These are phyloP conservation scores for Hydroisotoma schaefferi DNA, from an alignment of 2,888 invertebrate species.

Conservation along the genomic window DNA sequence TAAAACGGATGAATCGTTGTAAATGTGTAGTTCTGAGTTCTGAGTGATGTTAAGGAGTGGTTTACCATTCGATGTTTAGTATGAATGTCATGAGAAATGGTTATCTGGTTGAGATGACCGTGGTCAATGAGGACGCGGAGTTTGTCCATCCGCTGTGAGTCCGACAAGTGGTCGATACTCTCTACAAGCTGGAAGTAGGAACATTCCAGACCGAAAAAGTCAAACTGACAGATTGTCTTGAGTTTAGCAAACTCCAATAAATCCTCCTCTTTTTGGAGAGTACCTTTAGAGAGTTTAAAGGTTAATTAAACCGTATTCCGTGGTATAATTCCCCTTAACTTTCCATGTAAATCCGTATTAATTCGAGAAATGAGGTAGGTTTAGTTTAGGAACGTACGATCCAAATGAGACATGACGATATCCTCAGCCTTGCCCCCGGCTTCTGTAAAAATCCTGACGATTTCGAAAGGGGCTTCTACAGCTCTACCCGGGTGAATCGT, in stretches of 20 bases:
- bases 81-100: constrained; percentile 79
- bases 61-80: constrained; percentile 77
- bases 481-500: constrained; percentile 77
- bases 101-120: constrained; percentile 61
- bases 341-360: too few relatives aligned
- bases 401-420: constrained; percentile 79
- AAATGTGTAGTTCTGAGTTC: too few relatives aligned
- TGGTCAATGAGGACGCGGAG: constrained; percentile 62
- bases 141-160: constrained; percentile 67
- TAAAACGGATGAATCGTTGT: too few relatives aligned
- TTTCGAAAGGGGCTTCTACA: constrained; percentile 69
- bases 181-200: constrained; percentile 70
- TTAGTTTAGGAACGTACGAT: constrained; percentile 67
- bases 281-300: too few relatives aligned
- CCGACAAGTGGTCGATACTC: constrained; percentile 70
- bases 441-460: constrained; percentile 69
- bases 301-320: too few relatives aligned
- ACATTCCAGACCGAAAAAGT: constrained; percentile 74
- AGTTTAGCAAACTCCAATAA: constrained; percentile 62
- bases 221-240: constrained; percentile 72
- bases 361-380: too few relatives aligned
- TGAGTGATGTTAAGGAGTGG: constrained; percentile 25
- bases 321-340: too few relatives aligned
- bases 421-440: constrained; percentile 69
- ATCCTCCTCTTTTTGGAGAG: constrained; percentile 50